phyloP scores from a whole-genome alignment of 1,140 invertebrate genomes.

The Teleogryllus occipitalis region DNA sequence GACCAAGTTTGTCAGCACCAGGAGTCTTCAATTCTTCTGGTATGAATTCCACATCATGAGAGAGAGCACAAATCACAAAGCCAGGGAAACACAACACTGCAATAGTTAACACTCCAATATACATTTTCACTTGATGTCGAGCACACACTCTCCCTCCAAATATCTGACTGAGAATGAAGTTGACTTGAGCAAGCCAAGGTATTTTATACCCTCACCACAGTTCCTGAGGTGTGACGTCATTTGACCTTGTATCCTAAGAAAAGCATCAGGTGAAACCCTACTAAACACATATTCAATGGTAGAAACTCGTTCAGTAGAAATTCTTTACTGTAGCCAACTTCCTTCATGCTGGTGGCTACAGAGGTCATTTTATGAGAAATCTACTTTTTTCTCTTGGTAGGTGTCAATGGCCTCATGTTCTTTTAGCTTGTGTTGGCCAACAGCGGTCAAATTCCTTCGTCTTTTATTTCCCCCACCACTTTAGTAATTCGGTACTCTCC shows the following conservation, averaged over 20 bases:
- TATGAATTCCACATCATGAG: conserved; percentile 13
- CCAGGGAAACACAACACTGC: not conserved
- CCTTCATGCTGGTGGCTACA: not conserved
- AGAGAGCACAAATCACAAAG: not conserved
- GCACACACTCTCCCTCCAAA: not conserved
- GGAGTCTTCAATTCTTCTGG: conserved; percentile 10
- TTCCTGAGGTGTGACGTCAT: not conserved
- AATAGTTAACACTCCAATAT: not conserved
- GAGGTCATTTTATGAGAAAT: not conserved
- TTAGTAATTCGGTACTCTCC: not conserved
- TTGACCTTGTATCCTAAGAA: not conserved
- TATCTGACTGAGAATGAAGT: not conserved
- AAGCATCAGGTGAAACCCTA: not conserved
- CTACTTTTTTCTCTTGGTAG: not conserved
- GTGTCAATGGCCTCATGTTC: not conserved
- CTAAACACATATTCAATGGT: not conserved
- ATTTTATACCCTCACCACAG: not conserved
- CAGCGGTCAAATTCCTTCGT: not conserved
- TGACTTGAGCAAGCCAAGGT: not conserved
- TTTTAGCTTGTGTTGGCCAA: not conserved
- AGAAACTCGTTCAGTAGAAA: not conserved
- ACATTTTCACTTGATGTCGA: not conserved
- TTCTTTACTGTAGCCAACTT: not conserved
- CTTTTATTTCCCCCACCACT: not conserved
- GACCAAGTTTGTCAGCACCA: not conserved